Base-by-base conservation (phyloP, 2,797 vertebrate genomes). In the Pipistrellus kuhlii region DNA sequence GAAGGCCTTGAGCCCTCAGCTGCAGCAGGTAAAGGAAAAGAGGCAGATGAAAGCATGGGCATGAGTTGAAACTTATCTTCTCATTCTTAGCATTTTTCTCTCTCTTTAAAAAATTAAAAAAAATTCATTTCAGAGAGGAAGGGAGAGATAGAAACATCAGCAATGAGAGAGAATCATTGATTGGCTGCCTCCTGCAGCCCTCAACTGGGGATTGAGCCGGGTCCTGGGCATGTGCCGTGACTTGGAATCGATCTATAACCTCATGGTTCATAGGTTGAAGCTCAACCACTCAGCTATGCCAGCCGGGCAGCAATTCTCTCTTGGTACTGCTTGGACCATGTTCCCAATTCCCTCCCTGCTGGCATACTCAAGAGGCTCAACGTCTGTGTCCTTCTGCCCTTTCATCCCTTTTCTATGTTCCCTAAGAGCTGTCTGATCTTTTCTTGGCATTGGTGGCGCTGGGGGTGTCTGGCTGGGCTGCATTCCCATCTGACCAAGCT, bases 1-100 rank as follows among this genome's bases (percentile, higher is more conserved):
- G 97, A 99, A 99, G 94, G 98, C 98, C 10, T 98, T 98, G 89
- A 98, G 98, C 85, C 98, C 98, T 44, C 98, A 98, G 91, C 98
- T 98, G 53, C 99, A 99, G 88, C 99, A 99, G 98, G 99, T 99
- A 95, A 94, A 97, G 13, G 17, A 32, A 55, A 77, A 32, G 23
- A 14, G 44, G 57, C 17, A 53, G 44, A 30, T 35, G 23, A 64
- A 48, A 48, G 46, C 13, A 3, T 48, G 46, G 46, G 46, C 46
- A 48, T 48, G 46, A 88, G 66, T 41, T 35, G 51, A 30, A 64
- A 14, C 32, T 27, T 78, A 30, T n/a, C 8, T 48, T 18, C 6
- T 87, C 12, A 5, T 48, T 77, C 25, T 95, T 59, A 64, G 41
- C 18, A 64, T 72, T 86, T 93, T 41, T 64, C 27, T 76, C 11